phyloP scores from a whole-genome alignment of 2,113 vertebrate genomes.

The Solea solea region DNA sequence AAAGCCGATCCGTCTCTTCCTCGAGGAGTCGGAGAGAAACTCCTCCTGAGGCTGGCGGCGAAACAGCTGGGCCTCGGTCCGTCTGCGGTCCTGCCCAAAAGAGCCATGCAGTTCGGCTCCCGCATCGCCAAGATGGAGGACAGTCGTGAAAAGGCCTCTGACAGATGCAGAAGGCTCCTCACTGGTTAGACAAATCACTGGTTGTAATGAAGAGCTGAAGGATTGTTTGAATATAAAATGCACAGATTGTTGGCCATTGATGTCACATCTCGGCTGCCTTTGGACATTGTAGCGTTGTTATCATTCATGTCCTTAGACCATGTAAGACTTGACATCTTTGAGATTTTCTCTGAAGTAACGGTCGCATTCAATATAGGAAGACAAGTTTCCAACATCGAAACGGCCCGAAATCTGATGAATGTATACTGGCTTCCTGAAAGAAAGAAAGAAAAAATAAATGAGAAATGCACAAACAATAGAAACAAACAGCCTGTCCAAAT shows the following conservation, averaged over 20 bases:
- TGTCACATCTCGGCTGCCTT: neutral
- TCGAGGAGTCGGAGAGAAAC: conserved; percentile 92
- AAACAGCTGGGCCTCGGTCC: conserved; percentile 83
- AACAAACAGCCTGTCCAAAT: neutral
- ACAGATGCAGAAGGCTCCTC: conserved; percentile 87
- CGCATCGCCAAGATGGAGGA: conserved; percentile 95
- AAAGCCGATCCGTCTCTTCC: conserved; percentile 90
- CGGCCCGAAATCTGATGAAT: conserved; percentile 79
- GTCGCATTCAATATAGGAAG: conserved; percentile 80
- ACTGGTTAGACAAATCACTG: conserved; percentile 28
- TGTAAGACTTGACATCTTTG: conserved; percentile 66
- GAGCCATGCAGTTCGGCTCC: conserved; percentile 96
- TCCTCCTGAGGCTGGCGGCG: conserved; percentile 88
- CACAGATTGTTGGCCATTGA: neutral
- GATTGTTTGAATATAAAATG: neutral
- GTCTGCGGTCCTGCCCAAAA: conserved; percentile 87
- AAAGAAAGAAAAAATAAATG: neutral
- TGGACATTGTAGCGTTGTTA: too few species aligned
- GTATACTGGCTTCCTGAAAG: conserved; percentile 79
- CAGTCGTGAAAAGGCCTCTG: conserved; percentile 87
- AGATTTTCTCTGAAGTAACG: conserved; percentile 80
- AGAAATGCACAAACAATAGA: neutral
- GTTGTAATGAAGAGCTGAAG: neutral
- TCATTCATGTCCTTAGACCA: conserved; percentile 61
- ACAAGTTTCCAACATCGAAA: conserved; percentile 84